phyloP scores from a whole-genome alignment of 2,888 invertebrate genomes.

The Patella pellucida region DNA sequence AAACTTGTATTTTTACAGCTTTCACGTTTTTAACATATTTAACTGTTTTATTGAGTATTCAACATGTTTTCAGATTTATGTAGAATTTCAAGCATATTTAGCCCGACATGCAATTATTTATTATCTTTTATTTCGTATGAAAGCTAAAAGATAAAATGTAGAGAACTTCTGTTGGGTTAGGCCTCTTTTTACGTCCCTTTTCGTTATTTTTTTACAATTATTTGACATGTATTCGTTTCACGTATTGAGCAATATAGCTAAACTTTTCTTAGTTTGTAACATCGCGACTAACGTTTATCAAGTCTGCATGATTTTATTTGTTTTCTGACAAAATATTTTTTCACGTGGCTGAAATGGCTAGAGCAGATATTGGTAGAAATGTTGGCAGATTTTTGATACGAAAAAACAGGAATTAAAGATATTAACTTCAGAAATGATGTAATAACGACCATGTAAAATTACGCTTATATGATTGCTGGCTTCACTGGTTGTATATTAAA shows the following conservation, averaged over 20 bases:
- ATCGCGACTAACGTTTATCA: too few relatives aligned
- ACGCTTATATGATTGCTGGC: too few relatives aligned
- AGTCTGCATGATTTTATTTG: not conserved
- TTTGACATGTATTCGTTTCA: constrained; percentile 7
- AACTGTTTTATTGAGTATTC: too few relatives aligned
- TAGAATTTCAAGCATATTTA: not conserved
- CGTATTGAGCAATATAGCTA: constrained; percentile 4
- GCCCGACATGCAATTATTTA: constrained; percentile 5
- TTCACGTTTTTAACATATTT: too few relatives aligned
- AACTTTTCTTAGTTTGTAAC: not conserved
- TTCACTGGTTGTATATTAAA: too few relatives aligned
- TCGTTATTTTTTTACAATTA: not conserved
- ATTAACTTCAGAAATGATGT: constrained; percentile 3
- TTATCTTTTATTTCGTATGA: constrained; percentile 9
- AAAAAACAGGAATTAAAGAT: not conserved
- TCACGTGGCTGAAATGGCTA: constrained; percentile 10
- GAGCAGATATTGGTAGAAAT: constrained; percentile 11
- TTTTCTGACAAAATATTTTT: constrained; percentile 9
- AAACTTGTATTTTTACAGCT: too few relatives aligned
- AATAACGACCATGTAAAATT: not conserved
- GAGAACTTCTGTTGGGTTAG: not conserved
- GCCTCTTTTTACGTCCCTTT: not conserved
- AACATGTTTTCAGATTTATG: not conserved
- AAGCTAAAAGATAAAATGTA: not conserved
- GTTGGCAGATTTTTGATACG: constrained; percentile 7